phyloP scores from a whole-genome alignment of 2,113 vertebrate species.

The Microcebus griseorufus region DNA sequence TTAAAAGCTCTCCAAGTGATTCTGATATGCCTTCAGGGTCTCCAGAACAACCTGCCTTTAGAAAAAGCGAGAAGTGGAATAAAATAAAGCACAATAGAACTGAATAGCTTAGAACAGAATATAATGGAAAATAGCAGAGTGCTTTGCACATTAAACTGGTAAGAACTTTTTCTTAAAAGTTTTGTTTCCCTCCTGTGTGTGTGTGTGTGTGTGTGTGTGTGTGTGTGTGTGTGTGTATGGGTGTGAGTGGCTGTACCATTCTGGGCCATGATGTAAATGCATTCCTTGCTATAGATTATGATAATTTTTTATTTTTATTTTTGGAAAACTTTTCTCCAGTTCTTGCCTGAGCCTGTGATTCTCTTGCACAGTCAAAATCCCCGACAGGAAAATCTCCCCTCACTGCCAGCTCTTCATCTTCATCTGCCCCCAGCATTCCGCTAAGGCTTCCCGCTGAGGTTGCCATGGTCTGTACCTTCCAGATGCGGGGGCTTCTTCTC shows the following conservation, averaged over 20 bases:
- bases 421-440: no score
- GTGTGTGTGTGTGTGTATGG: no score
- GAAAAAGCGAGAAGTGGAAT: not conserved
- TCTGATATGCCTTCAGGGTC: not conserved
- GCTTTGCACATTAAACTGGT: not conserved
- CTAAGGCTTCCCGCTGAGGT: not conserved
- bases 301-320: not conserved
- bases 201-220: not conserved
- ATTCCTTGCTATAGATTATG: not conserved
- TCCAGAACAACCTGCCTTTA: not conserved
- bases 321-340: not conserved
- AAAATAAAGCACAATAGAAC: not conserved
- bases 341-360: not conserved
- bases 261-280: not conserved
- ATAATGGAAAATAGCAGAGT: not conserved
- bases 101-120: not conserved
- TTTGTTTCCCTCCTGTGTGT: not conserved
- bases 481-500: not conserved
- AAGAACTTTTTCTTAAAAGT: slow-evolving; percentile 13
- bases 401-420: not conserved
- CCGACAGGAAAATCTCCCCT: not conserved
- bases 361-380: not conserved
- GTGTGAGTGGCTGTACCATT: not conserved
- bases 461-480: not conserved
- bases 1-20: not conserved